Evolutionary conservation across 64 coral and sea anemone species (phyloP).

Genomic region (Orbicella faveolata): DNA sequence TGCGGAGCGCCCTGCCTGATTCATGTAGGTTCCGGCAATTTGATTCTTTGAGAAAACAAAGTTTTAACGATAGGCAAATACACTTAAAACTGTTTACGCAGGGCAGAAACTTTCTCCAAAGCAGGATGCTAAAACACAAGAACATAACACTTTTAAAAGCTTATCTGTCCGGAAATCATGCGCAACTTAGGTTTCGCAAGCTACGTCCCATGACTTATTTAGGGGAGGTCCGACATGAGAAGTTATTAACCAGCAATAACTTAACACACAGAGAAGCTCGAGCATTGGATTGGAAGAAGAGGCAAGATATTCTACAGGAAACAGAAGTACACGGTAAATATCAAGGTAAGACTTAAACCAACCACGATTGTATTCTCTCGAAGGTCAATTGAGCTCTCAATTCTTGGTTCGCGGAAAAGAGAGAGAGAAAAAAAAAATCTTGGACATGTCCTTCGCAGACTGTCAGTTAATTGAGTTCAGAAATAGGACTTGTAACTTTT

Average conservation of each 20-base stretch:
- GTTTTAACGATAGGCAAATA: constrained; percentile 29
- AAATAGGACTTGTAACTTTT: not conserved
- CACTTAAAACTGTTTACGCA: constrained; percentile 27
- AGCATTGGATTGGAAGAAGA: not conserved
- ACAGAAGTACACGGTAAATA: not conserved
- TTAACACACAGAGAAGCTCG: not conserved
- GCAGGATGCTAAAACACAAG: constrained; percentile 20
- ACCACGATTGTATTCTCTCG: not conserved
- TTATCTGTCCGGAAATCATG: constrained; percentile 38
- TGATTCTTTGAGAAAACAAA: constrained; percentile 35
- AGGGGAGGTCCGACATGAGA: not conserved
- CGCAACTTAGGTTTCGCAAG: not conserved
- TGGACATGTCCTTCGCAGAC: not conserved
- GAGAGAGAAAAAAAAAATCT: not conserved
- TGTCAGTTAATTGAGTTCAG: not conserved
- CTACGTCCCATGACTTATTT: constrained; percentile 25
- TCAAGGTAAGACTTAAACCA: not conserved
- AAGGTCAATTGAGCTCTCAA: no score
- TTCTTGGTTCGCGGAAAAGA: not conserved
- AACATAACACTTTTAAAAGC: constrained; percentile 17
- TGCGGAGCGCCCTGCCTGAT: not conserved
- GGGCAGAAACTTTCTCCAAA: not conserved
- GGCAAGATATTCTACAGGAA: not conserved
- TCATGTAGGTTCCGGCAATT: constrained; percentile 30
- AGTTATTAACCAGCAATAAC: constrained; percentile 24